These are phyloP conservation scores for Paraescarpia echinospica DNA, from an alignment of 1,140 invertebrate species.

Conservation along the genomic window DNA sequence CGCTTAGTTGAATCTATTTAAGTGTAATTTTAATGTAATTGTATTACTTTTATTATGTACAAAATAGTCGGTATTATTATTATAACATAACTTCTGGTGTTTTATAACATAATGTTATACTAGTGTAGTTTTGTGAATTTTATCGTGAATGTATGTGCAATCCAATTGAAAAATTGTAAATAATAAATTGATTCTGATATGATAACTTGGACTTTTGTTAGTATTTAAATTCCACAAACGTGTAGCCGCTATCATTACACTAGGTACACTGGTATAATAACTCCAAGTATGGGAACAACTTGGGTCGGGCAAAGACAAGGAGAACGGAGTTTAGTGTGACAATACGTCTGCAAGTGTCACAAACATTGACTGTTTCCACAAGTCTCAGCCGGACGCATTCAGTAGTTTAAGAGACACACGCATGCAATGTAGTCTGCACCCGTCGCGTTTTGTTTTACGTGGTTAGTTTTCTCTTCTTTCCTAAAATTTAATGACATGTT, in stretches of 20 bases:
- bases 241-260: neutral
- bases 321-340: neutral
- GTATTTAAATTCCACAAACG: neutral
- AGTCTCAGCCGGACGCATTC: neutral
- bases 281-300: neutral
- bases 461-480: neutral
- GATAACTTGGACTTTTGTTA: too few species aligned
- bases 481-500: neutral
- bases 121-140: too few species aligned
- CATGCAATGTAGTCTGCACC: neutral
- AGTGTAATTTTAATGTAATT: too few species aligned
- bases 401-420: neutral
- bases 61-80: too few species aligned
- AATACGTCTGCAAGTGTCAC: neutral
- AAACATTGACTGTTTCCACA: neutral
- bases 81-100: too few species aligned
- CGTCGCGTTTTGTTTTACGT: neutral
- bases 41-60: too few species aligned
- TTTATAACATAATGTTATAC: too few species aligned
- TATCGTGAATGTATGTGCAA: too few species aligned
- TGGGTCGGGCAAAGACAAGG: neutral
- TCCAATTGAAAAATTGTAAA: too few species aligned
- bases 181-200: too few species aligned
- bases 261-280: neutral
- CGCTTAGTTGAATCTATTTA: too few species aligned